Percentiles rank a stretch among this genome's conserved stretches.
These are phyloP conservation scores for Bellardia bayeri DNA, from an alignment of 2,888 invertebrate genomes.

Conservation along the genomic window DNA sequence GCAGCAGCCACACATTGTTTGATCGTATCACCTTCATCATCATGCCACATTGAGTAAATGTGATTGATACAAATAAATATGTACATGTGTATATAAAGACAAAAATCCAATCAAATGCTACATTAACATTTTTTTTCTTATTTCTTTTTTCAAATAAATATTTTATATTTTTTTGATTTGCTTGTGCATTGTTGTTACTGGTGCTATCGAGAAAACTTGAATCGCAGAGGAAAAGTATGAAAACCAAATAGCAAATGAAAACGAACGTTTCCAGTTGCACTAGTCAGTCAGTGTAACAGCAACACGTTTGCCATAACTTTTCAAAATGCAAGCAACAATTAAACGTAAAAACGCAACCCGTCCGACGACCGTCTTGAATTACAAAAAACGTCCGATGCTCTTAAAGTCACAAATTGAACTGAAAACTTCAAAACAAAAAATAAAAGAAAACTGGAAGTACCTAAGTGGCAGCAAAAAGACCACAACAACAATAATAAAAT, in stretches of 20 bases:
- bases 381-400: constrained; percentile 67
- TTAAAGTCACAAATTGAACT: constrained; percentile 79
- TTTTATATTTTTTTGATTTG: not conserved
- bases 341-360: constrained; percentile 10
- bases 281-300: constrained; percentile 51
- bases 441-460: constrained; percentile 78
- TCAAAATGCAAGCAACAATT: constrained; percentile 39
- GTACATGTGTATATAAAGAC: not conserved
- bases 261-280: constrained; percentile 55
- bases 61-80: constrained; percentile 57
- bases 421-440: constrained; percentile 67
- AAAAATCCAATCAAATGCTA: constrained; percentile 47
- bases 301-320: constrained; percentile 50
- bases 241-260: constrained; percentile 50
- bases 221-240: constrained; percentile 1
- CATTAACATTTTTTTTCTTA: not conserved
- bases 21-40: constrained; percentile 48
- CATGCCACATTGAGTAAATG: constrained; percentile 58
- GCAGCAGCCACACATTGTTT: constrained; percentile 49
- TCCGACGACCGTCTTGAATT: constrained; percentile 41
- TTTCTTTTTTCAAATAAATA: constrained; percentile 31
- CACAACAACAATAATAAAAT: constrained; percentile 36
- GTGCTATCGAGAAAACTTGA: constrained; percentile 34
- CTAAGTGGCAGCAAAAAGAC: constrained; percentile 63
- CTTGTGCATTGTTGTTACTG: constrained; percentile 1